Evolutionary conservation across 2,113 vertebrate species (phyloP).

Genomic region (Miniopterus natalensis): DNA sequence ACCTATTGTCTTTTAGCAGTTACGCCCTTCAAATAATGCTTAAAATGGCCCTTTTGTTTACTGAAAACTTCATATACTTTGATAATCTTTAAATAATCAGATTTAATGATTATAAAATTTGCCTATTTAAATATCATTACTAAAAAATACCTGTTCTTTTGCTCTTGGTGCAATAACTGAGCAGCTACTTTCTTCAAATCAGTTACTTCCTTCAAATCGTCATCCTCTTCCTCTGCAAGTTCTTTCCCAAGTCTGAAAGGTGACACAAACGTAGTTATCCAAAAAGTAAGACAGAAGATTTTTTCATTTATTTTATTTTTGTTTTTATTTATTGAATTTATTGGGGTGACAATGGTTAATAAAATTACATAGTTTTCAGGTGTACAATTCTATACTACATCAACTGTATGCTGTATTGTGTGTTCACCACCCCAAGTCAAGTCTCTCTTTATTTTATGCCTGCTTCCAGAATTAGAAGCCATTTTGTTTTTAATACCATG

Average conservation of each 20-base stretch:
- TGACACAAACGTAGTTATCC: constrained; percentile 55
- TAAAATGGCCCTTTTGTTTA: background rate
- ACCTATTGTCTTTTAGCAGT: constrained; percentile 27
- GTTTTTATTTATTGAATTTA: background rate
- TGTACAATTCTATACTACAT: background rate
- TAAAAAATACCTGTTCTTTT: constrained; percentile 94
- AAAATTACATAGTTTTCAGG: background rate
- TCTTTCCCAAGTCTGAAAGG: constrained; percentile 93
- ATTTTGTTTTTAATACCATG: background rate
- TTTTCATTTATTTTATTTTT: background rate
- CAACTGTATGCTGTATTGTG: background rate
- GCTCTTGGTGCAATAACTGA: constrained; percentile 97
- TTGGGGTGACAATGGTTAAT: background rate
- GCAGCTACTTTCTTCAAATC: constrained; percentile 98
- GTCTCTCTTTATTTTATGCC: background rate
- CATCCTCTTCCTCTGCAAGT: constrained; percentile 92
- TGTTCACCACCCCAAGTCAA: background rate
- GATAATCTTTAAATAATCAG: constrained; percentile 43
- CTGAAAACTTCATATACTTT: background rate
- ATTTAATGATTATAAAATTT: constrained; percentile 52
- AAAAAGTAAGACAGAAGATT: constrained; percentile 12
- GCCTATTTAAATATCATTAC: constrained; percentile 46
- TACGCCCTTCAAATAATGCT: background rate
- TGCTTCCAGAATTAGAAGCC: constrained; percentile 27
- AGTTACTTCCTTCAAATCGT: constrained; percentile 96